phyloP scores from a whole-genome alignment of 2,888 invertebrate species.

The Drosophila anomalata region DNA sequence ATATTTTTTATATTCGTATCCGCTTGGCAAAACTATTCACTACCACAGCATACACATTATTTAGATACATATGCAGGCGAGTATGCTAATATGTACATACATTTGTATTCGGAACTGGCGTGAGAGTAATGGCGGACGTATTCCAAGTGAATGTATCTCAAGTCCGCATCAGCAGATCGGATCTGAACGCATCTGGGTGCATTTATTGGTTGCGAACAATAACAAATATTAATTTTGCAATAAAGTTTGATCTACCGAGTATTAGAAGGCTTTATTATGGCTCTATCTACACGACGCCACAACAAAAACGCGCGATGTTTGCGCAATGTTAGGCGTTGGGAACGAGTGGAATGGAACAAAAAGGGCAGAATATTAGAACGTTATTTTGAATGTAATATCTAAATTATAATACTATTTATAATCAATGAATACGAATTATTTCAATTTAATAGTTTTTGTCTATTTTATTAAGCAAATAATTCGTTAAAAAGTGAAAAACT shows the following conservation, averaged over 20 bases:
- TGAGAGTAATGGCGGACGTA: conserved; percentile 28
- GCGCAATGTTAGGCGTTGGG: background rate
- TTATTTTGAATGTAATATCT: background rate
- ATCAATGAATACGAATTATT: background rate
- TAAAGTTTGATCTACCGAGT: conserved; percentile 36
- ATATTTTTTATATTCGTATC: conserved; percentile 16
- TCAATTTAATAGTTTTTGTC: background rate
- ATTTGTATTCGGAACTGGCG: conserved; percentile 23
- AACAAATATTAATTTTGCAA: conserved; percentile 38
- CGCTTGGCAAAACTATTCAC: conserved; percentile 22
- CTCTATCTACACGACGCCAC: conserved; percentile 11
- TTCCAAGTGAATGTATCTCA: conserved; percentile 9
- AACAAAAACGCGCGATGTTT: conserved; percentile 11
- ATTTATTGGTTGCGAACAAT: conserved; percentile 29
- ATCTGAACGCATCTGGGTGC: conserved; percentile 12
- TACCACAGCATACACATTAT: conserved; percentile 39
- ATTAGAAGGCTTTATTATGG: conserved; percentile 31
- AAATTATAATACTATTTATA: background rate
- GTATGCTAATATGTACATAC: conserved; percentile 40
- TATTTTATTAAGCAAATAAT: background rate
- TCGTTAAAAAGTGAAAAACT: background rate
- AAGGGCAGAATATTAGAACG: background rate
- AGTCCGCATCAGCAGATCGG: conserved; percentile 6
- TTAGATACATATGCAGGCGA: conserved; percentile 41
- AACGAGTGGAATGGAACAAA: conserved; percentile 9